Percentiles rank a stretch among this genome's conserved stretches.
Evolutionary conservation across 2,113 vertebrate genomes (phyloP).

Genomic region (Oncorhynchus clarkii): DNA sequence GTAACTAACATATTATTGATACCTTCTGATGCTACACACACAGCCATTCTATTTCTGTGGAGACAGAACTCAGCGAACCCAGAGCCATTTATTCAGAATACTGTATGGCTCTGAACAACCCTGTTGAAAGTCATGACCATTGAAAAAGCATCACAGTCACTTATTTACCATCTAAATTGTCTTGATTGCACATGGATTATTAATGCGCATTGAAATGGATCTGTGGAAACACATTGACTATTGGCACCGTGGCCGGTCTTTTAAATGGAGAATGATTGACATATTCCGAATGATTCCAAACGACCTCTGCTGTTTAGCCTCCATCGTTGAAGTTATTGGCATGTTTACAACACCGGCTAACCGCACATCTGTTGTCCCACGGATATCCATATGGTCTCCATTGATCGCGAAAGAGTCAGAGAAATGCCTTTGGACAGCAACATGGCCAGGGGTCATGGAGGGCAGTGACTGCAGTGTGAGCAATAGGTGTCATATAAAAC

Average conservation of each 20-base stretch:
- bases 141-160: not conserved
- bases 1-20: no score
- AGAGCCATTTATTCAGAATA: not conserved
- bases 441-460: slow-evolving; percentile 25
- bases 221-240: not conserved
- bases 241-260: slow-evolving; percentile 33
- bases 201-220: slow-evolving; percentile 44
- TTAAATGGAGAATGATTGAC: slow-evolving; percentile 64
- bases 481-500: not conserved
- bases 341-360: slow-evolving; percentile 54
- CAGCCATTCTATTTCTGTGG: no score
- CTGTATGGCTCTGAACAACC: no score
- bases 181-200: slow-evolving; percentile 46
- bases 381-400: slow-evolving; percentile 55
- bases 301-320: slow-evolving; percentile 49
- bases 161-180: slow-evolving; percentile 43
- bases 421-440: slow-evolving; percentile 53
- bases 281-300: slow-evolving; percentile 51
- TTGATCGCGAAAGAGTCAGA: slow-evolving; percentile 43
- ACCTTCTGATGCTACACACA: no score
- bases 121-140: not conserved
- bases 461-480: not conserved
- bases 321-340: slow-evolving; percentile 60
- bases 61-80: not conserved
- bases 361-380: slow-evolving; percentile 45